Base-by-base conservation (phyloP, 2,888 invertebrate genomes). In the Phaedon cochleariae region DNA sequence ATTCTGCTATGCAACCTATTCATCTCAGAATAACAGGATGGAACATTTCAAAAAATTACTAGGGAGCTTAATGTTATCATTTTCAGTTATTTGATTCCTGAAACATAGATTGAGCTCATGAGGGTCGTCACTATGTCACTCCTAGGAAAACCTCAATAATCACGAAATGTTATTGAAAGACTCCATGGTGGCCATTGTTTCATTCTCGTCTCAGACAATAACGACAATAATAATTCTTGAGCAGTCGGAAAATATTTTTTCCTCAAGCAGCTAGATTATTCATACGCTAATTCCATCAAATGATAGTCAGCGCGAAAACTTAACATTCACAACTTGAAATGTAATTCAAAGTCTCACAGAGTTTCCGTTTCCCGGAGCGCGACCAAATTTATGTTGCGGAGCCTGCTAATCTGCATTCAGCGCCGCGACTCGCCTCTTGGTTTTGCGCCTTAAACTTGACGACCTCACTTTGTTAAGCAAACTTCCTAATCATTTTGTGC, bases 311-410 rank as follows among this genome's bases (percentile, higher is more conserved):
- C 61, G 71, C 37, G 74, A 73, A 74, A 74, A 70, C 72, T 73
- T 68, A 59, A 67, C 71, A 69, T 70, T 70, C 70, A 69, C 68
- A 70, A 70, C 70, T 65, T 72, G 70, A 72, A 74, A 74, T 71
- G 74, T 74, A 75, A 76, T 76, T 75, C 74, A 64, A 69, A 69
- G 72, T 73, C 72, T 72, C 71, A 72, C 74, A 70, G 69, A 71
- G 73, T 73, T 76, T 73, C 76, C 76, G 74, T 73, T 76, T 74
- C 73, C 74, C 69, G 74, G 68, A 64, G 72, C 70, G 68, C 64
- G 65, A 61, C 73, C 59, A 64, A 68, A 76, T 76, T 76, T 76
- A 74, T 74, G 72, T 71, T 71, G 66, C 71, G 69, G 70, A 65
- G 69, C 48, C 69, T 67, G 64, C 67, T 73, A 74, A 75, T 75